Evolutionary conservation across 1,140 invertebrate species (phyloP).

Genomic region (Ceratosolen fusciceps): DNA sequence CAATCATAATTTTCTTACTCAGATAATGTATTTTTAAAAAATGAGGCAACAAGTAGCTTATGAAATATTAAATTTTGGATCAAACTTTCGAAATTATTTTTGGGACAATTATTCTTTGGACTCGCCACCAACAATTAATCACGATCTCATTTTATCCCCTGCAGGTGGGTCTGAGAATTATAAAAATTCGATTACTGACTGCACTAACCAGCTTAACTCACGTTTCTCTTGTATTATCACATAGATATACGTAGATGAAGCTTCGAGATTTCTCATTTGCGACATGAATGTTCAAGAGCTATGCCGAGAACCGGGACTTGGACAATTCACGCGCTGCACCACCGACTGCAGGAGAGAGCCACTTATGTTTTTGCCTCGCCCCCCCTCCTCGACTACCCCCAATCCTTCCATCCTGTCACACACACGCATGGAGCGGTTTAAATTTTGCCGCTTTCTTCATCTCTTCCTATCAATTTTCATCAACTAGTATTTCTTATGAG

Average conservation of each 20-base stretch:
- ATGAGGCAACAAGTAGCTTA: neutral
- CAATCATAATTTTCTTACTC: slow-evolving; percentile 1
- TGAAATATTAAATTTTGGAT: neutral
- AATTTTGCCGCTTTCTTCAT: neutral
- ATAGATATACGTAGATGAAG: neutral
- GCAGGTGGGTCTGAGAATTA: neutral
- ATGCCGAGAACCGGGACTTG: neutral
- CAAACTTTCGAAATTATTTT: neutral
- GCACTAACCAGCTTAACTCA: neutral
- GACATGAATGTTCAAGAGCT: neutral
- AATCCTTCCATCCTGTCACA: neutral
- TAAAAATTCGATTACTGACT: neutral
- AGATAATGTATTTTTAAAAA: neutral
- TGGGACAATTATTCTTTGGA: neutral
- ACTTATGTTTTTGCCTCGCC: neutral
- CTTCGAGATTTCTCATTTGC: neutral
- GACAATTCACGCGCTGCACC: neutral
- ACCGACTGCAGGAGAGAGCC: neutral
- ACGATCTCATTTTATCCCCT: neutral
- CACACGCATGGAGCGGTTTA: no score
- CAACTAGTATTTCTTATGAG: neutral
- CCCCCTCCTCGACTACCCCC: neutral
- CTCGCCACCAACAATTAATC: neutral
- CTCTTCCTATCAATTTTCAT: neutral
- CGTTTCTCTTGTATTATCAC: neutral